Percentiles rank a stretch among this genome's conserved stretches.
Evolutionary conservation across 1,140 invertebrate species (phyloP).

Genomic region (Tribolium madens): DNA sequence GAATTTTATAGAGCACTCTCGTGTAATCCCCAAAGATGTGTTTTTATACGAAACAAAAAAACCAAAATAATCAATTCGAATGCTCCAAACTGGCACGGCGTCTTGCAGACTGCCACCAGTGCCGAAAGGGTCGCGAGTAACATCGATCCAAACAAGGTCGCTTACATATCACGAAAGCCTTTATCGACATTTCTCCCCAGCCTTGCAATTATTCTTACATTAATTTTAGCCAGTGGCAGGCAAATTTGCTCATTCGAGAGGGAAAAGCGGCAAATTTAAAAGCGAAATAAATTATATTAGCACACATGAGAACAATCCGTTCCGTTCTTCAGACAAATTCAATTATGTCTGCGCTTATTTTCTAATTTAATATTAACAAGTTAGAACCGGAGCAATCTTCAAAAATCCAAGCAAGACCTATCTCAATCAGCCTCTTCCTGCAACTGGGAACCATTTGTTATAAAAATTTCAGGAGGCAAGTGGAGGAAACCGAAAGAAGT

Average conservation of each 20-base stretch:
- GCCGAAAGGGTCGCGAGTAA: constrained; percentile 18
- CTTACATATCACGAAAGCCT: constrained; percentile 28
- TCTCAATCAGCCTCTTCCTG: constrained; percentile 7
- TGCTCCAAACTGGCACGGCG: constrained; percentile 24
- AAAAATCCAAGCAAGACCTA: constrained; percentile 27
- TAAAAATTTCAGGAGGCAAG: not conserved
- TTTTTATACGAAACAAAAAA: not conserved
- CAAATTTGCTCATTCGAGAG: not conserved
- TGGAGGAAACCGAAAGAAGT: constrained; percentile 16
- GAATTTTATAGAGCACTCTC: not conserved
- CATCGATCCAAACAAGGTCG: constrained; percentile 29
- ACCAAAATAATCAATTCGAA: constrained; percentile 23
- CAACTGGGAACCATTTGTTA: not conserved
- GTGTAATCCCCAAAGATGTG: not conserved
- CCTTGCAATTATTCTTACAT: constrained; percentile 5
- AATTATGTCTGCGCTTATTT: constrained; percentile 31
- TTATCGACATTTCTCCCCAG: constrained; percentile 10
- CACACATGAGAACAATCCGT: constrained; percentile 16
- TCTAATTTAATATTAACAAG: constrained; percentile 38
- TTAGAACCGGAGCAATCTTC: constrained; percentile 38
- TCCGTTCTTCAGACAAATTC: constrained; percentile 27
- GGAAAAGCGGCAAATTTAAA: not conserved
- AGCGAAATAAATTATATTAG: not conserved
- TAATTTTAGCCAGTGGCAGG: not conserved
- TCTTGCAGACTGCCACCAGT: constrained; percentile 29